Base-by-base conservation (phyloP, 1,140 invertebrate species). In the Chironomus striatipennis region DNA sequence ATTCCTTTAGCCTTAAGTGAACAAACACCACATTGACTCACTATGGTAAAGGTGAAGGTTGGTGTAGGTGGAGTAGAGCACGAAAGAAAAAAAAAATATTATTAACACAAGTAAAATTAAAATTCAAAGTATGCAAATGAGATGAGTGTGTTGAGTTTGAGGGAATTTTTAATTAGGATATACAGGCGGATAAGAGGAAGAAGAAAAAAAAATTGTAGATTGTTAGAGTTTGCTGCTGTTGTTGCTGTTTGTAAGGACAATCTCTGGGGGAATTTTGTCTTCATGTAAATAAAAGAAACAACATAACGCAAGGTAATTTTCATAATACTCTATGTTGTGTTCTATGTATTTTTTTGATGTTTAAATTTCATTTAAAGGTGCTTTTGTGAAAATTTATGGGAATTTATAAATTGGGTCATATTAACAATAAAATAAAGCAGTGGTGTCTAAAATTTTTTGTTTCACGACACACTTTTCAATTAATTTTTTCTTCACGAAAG, bases 1-100 rank as follows among this genome's bases (percentile, higher is more conserved):
- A 73, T 64, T 72, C 73, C 70, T 75, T n/a, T 75, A 76, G 42
- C 42, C 65, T 75, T 42, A 12, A 74, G 10, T 67, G 73, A 76
- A 57, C 78, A 15, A 24, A 42, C 42, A 43, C 20, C 43, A 42
- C 57, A 65, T 74, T 7, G 12, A 21, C 7, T 75, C 10, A 20
- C 72, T 74, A 34, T 34, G 24, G 24, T 34, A 34, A 34, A n/a
- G n/a, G n/a, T n/a, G n/a, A n/a, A n/a, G n/a, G n/a, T n/a, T n/a
- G 24, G 24, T 34, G 24, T 2, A 5, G 24, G 24, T 34, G n/a
- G n/a, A n/a, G n/a, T 34, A 34, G 24, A 34, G 24, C 5, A 34
- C 2, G 24, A 34, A n/a, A 34, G 24, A 57, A n/a, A 10, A 57
- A 57, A n/a, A 57, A n/a, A 57, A 57, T 57, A 57, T 57, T 57